phyloP scores from a whole-genome alignment of 2,797 vertebrate genomes.

The Liparis tanakae region DNA sequence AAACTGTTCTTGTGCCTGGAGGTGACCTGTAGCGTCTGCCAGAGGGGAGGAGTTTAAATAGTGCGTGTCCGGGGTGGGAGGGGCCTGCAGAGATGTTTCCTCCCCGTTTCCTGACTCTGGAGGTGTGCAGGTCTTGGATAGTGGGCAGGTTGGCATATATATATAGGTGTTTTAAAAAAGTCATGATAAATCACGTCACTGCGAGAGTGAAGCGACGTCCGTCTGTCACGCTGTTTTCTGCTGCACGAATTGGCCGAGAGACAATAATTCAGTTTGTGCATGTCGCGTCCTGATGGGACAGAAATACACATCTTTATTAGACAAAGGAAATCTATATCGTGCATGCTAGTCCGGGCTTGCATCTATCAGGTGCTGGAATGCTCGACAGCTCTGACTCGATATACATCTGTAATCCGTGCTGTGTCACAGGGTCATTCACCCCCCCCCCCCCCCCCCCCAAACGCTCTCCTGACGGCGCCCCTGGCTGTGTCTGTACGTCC shows the following conservation, averaged over 20 bases:
- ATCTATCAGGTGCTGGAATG: background rate
- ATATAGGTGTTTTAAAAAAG: too few species aligned
- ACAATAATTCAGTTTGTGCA: background rate
- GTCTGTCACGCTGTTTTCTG: slow-evolving; percentile 1
- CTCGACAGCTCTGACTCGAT: background rate
- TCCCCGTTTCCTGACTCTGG: too few species aligned
- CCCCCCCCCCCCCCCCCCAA: background rate
- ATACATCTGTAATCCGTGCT: slow-evolving; percentile 1
- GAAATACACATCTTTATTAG: background rate
- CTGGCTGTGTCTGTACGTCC: slow-evolving; percentile 33
- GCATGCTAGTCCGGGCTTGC: slow-evolving; percentile 17
- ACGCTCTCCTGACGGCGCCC: background rate
- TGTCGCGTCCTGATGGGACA: background rate
- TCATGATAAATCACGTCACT: background rate
- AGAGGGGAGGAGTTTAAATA: too few species aligned
- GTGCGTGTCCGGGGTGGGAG: too few species aligned
- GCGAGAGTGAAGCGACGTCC: background rate
- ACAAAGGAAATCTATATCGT: background rate
- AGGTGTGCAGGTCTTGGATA: too few species aligned
- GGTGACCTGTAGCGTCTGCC: too few species aligned
- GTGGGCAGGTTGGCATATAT: too few species aligned
- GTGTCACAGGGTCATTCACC: slow-evolving; percentile 1
- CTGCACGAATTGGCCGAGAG: too few species aligned
- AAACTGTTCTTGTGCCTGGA: too few species aligned
- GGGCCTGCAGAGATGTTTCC: too few species aligned